These are phyloP conservation scores for Oryzias javanicus DNA, from an alignment of 2,113 vertebrate genomes.

Conservation along the genomic window DNA sequence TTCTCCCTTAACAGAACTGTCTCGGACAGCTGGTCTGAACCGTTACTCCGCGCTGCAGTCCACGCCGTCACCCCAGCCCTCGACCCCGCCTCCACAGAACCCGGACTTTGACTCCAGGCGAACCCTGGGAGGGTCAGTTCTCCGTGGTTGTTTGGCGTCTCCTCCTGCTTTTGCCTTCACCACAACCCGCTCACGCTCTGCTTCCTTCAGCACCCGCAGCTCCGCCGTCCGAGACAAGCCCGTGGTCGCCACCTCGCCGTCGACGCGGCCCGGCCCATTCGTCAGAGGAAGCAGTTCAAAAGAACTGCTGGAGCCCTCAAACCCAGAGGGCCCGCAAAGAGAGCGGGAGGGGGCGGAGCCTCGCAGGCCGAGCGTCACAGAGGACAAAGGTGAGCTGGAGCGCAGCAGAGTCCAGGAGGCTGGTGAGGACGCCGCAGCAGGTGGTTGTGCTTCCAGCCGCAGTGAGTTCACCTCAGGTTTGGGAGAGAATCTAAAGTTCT, in stretches of 20 bases:
- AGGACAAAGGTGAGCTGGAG: conserved; percentile 79
- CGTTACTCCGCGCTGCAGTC: conserved; percentile 91
- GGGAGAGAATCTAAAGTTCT: not conserved
- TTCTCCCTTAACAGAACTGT: conserved; percentile 77
- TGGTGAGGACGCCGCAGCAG: conserved; percentile 70
- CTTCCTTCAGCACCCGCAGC: conserved; percentile 65
- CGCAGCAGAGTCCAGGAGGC: conserved; percentile 76
- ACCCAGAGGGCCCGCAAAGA: conserved; percentile 79
- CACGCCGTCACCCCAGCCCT: conserved; percentile 71
- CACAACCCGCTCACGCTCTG: no score
- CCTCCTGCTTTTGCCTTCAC: no score
- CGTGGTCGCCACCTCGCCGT: conserved; percentile 64
- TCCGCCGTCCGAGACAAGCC: conserved; percentile 86
- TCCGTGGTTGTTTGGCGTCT: no score
- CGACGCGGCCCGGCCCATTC: conserved; percentile 76
- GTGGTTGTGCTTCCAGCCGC: no score
- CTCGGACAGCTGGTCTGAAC: conserved; percentile 88
- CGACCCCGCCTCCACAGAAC: conserved; percentile 75
- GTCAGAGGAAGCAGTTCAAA: conserved; percentile 83
- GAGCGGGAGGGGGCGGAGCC: conserved; percentile 83
- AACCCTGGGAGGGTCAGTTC: conserved; percentile 83
- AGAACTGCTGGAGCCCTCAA: conserved; percentile 83
- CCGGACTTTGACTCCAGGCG: conserved; percentile 87
- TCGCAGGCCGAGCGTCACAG: conserved; percentile 80
- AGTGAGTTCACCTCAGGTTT: not conserved